These are phyloP conservation scores for Cavia porcellus DNA, from an alignment of 2,113 vertebrate genomes.

Conservation along the genomic window DNA sequence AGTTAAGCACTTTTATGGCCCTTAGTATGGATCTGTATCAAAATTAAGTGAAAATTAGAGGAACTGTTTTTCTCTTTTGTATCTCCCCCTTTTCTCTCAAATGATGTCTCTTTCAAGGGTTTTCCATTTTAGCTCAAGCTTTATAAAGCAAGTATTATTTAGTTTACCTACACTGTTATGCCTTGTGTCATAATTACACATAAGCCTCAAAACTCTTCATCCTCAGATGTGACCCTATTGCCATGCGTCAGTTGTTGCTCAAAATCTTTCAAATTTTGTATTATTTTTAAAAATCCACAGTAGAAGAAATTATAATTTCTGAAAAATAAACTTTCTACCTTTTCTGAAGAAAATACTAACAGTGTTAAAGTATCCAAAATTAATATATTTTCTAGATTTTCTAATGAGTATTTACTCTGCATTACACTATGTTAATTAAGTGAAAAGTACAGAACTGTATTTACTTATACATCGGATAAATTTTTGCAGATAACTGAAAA, in stretches of 20 bases:
- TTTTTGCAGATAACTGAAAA: constrained; percentile 23
- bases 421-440: background rate
- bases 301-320: constrained; percentile 7
- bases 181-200: background rate
- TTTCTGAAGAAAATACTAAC: background rate
- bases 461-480: constrained; percentile 17
- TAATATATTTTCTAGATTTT: background rate
- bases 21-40: background rate
- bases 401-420: background rate
- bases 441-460: background rate
- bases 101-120: background rate
- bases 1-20: background rate
- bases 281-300: background rate
- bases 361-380: background rate
- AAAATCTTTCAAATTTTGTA: background rate
- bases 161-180: background rate
- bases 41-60: background rate
- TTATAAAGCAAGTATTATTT: background rate
- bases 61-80: background rate
- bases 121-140: background rate
- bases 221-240: background rate
- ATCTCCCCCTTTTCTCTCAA: too few species aligned
- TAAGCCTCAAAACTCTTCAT: background rate
- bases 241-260: background rate
- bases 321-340: background rate